Base-by-base conservation (phyloP, 2,797 vertebrate genomes). In the Phoebastria nigripes region DNA sequence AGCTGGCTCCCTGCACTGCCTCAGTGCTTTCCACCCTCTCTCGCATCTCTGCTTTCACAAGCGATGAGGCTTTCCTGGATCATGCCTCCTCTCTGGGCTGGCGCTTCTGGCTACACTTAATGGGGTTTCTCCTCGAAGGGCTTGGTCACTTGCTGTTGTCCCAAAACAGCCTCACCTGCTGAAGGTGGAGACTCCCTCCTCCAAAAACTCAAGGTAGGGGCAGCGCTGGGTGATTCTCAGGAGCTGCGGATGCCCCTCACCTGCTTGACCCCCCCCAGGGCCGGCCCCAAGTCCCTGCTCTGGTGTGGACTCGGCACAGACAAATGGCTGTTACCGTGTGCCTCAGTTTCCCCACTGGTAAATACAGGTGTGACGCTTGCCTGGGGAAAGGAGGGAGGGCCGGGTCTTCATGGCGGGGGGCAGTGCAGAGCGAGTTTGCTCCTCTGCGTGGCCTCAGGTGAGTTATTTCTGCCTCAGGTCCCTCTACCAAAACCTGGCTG, bases 251-350 rank as follows among this genome's bases (percentile, higher is more conserved):
- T 10, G 10, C 16, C 31, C 24, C 46, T 49, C 2, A 1, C 8
- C 20, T 19, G 31, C n/a, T 1, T 11, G 8, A 52, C 8, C 8
- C 24, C n/a, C 49, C 4, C 2, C 11, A 17, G 62, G 8, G 33
- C 24, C 3, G 1, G 39, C 33, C 41, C 19, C 0, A 0, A 39
- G 6, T 4, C 52, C 62, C 82, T 22, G 63, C 62, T 61, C 31
- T 11, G 55, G 39, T 4, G 1, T n/a, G 0, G 0, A 20, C 54
- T 18, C 0, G 2, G 51, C 69, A 51, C 46, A 41, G 12, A 25
- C 26, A 35, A n/a, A 46, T 4, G 1, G 11, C 47, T 26, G 24
- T 4, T 46, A 29, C 51, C 5, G 0, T 0, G 0, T 54, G 62
- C 63, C 70, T 85, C 88, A 39, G 41, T 47, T 63, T 89, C 66